Evolutionary conservation across 2,888 invertebrate species (phyloP), one percentile per base, ranked within the genome.

Genomic region (Harpalus rubripes): DNA sequence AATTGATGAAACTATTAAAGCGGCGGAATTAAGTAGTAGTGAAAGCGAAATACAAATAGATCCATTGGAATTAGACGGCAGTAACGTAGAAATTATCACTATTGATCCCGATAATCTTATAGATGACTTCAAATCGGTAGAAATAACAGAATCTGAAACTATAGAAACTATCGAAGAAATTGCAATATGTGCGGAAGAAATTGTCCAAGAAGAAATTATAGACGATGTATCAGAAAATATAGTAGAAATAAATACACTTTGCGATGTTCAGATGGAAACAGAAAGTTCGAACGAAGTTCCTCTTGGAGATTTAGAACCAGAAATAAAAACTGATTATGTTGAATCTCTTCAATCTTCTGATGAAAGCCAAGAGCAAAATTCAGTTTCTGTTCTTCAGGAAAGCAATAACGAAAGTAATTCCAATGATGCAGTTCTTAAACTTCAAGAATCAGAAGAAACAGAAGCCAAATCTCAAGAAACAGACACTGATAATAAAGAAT

Each of bases 1-100:
- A 86, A 91, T 91, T 86, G 88, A 87, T 56, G 85, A 85, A 44
- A 59, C 63, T 56, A 86, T 86, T 61, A 85, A 87, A 86, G 92
- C 89, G 89, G 92, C 89, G 89, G 92, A 92, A 87, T 39, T 72
- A 41, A 91, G 91, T 22, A 90, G 90, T 58, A 87, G 88, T 85
- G 92, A 89, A 86, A 92, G 92, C 90, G 93, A 92, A 90, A 92
- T 88, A 84, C 85, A 79, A 72, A 56, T 72, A 7, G 85, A 85
- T 63, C 39, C 80, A n/a, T 39, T 39, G 7, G 85, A 85, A 58
- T 16, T 80, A 39, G 85, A 85, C 58, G 68, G 68, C 16, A 84
- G 78, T 41, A 80, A 63, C 52, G 78, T 72, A 26, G 85, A 80
- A 85, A 85, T 59, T 56, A 80, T 72, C 15, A 86, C 56, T 15